phyloP scores from a whole-genome alignment of 2,113 vertebrate species.

The Tetrax tetrax region DNA sequence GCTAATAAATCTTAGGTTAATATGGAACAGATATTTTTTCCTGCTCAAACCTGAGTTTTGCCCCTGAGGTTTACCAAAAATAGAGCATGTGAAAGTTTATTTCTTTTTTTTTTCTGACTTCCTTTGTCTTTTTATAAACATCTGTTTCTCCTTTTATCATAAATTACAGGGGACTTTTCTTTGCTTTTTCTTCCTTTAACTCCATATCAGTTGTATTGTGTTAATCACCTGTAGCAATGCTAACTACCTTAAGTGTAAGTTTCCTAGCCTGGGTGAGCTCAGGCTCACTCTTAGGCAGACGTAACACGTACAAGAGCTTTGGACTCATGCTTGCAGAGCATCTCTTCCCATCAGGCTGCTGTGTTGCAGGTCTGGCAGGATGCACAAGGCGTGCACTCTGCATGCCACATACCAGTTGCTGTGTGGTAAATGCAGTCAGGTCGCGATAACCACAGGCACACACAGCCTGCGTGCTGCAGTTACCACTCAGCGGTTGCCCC shows the following conservation, averaged over 20 bases:
- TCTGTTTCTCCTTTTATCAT: background rate
- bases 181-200: background rate
- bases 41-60: conserved; percentile 1
- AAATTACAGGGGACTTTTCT: background rate
- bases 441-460: background rate
- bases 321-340: background rate
- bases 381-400: background rate
- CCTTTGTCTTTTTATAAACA: background rate
- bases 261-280: background rate
- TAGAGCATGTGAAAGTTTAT: background rate
- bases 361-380: background rate
- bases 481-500: background rate
- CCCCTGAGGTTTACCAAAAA: background rate
- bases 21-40: background rate
- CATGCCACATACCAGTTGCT: background rate
- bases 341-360: background rate
- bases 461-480: background rate
- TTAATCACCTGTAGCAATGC: background rate
- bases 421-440: background rate
- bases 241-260: background rate
- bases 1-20: background rate
- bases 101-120: background rate
- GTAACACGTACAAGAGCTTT: accelerated
- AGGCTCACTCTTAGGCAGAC: background rate
- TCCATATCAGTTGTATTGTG: background rate